A percentile compares a stretch with the other conserved stretches of the same genome.
phyloP scores from a whole-genome alignment of 2,797 vertebrate genomes.

The Nyctibius grandis region DNA sequence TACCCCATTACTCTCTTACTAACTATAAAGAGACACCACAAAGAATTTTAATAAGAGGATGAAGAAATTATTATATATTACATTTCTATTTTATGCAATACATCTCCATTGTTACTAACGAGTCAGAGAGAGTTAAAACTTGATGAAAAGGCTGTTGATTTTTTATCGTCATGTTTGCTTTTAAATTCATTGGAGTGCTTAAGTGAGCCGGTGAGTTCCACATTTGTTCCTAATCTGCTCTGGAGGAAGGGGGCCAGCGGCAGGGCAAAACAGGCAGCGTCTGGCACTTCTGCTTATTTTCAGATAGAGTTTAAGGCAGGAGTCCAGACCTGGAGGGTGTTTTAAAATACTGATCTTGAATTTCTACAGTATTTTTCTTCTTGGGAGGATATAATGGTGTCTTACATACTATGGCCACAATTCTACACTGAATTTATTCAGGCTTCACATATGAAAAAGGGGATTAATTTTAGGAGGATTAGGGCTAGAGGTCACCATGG shows the following conservation, averaged over 20 bases:
- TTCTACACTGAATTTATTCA: not conserved
- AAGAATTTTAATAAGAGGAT: not conserved
- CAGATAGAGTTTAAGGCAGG: slow-evolving; percentile 25
- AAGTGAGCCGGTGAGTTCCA: not conserved
- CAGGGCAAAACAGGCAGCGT: slow-evolving; percentile 28
- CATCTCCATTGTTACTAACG: not conserved
- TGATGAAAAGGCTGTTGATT: not conserved
- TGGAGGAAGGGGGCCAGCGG: slow-evolving; percentile 11
- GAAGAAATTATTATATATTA: not conserved
- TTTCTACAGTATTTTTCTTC: slow-evolving; percentile 6
- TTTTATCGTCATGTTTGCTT: slow-evolving; percentile 23
- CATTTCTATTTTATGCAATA: not conserved
- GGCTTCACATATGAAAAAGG: not conserved
- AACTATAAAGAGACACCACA: not conserved
- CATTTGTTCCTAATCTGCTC: slow-evolving; percentile 58
- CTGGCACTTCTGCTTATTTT: slow-evolving; percentile 55
- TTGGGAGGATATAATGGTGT: not conserved
- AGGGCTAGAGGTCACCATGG: not conserved
- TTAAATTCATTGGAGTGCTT: slow-evolving; percentile 8
- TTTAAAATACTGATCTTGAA: slow-evolving; percentile 16
- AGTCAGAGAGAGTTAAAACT: slow-evolving; percentile 21
- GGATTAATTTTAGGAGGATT: not conserved
- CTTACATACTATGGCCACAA: not conserved
- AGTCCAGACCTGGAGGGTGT: slow-evolving; percentile 12
- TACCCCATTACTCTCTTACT: not conserved